Evolutionary conservation across 2,113 vertebrate species (phyloP).

Genomic region (Conger conger): DNA sequence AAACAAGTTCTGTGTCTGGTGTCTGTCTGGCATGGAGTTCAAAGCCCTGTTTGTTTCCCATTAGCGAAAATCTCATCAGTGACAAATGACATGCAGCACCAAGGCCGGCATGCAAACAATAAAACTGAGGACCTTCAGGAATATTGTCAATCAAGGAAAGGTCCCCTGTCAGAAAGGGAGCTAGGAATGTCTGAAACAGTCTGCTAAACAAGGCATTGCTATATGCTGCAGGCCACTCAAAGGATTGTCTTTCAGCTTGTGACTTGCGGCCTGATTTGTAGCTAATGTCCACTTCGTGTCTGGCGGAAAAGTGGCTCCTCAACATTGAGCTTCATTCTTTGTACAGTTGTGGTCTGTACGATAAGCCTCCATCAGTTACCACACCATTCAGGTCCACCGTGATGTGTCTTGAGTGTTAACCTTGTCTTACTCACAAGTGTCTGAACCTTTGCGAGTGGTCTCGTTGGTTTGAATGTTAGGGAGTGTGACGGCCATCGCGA

Average conservation of each 20-base stretch:
- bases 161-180: neutral
- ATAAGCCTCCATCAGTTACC: neutral
- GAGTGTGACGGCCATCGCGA: neutral
- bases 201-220: constrained; percentile 8
- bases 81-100: neutral
- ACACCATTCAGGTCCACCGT: neutral
- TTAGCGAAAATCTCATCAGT: constrained; percentile 3
- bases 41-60: constrained; percentile 12
- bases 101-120: neutral
- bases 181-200: constrained; percentile 1
- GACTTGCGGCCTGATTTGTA: neutral
- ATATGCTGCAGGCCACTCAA: neutral
- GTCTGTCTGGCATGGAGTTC: neutral
- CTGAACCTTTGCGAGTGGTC: neutral
- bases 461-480: neutral
- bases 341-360: neutral
- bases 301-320: neutral
- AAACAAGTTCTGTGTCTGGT: neutral
- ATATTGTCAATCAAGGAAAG: neutral
- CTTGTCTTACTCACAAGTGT: neutral
- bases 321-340: neutral
- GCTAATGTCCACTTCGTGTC: neutral
- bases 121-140: neutral
- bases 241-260: neutral
- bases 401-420: neutral